These are phyloP conservation scores for Leptopterna dolabrata DNA, from an alignment of 2,888 invertebrate genomes.

Conservation along the genomic window DNA sequence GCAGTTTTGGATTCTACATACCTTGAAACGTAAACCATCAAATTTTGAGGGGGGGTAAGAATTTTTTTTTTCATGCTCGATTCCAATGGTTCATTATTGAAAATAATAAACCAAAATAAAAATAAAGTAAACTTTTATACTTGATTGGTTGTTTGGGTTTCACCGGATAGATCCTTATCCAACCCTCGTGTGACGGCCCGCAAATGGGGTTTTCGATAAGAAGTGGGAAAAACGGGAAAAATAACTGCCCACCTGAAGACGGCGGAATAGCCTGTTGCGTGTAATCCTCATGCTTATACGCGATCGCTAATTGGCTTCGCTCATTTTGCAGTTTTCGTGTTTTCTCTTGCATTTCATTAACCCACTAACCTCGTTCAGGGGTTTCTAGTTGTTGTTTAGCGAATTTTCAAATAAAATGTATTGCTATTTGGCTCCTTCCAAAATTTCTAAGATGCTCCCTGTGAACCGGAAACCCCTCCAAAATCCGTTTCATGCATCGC, in stretches of 20 bases:
- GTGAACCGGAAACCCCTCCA: too few species aligned
- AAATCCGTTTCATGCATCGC: too few species aligned
- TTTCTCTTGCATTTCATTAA: neutral
- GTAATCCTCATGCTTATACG: neutral
- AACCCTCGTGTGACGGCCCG: neutral
- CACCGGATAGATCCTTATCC: neutral
- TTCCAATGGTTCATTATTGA: too few species aligned
- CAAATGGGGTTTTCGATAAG: neutral
- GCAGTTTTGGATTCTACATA: too few species aligned
- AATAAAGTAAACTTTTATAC: neutral
- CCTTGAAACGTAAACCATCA: too few species aligned
- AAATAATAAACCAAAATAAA: neutral
- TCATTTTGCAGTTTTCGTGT: neutral
- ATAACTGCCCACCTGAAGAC: neutral
- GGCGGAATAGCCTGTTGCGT: constrained; percentile 8
- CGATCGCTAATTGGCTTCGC: neutral
- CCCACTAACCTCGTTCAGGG: neutral
- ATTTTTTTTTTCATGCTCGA: too few species aligned
- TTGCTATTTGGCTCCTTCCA: too few species aligned
- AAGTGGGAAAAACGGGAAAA: neutral
- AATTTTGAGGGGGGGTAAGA: too few species aligned
- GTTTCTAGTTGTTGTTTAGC: too few species aligned
- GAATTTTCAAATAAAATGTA: too few species aligned
- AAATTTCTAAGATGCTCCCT: too few species aligned
- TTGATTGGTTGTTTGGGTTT: constrained; percentile 8